These are phyloP conservation scores for Megaleporinus macrocephalus DNA, from an alignment of 2,113 vertebrate genomes.

Conservation along the genomic window DNA sequence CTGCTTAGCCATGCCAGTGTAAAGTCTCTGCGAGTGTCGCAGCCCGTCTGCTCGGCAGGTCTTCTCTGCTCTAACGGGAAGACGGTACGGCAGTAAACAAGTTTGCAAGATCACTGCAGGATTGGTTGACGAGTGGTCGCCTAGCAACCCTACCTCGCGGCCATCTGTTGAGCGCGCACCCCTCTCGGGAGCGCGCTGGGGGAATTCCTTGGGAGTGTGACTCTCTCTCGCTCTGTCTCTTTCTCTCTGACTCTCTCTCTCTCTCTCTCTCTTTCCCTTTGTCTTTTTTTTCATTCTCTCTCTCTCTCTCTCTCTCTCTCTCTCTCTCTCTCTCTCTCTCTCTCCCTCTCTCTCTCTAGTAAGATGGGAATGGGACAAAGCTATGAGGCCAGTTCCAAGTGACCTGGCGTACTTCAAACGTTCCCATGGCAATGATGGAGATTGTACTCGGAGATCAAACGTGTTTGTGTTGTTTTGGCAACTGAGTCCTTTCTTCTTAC, in stretches of 20 bases:
- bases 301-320: not conserved
- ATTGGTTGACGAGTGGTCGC: constrained; percentile 80
- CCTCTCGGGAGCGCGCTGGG: constrained; percentile 62
- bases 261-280: not conserved
- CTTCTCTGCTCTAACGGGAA: constrained; percentile 38
- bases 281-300: too few relatives aligned
- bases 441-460: constrained; percentile 47
- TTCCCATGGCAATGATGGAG: constrained; percentile 46
- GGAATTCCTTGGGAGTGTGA: constrained; percentile 70
- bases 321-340: not conserved
- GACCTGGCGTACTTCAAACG: constrained; percentile 39
- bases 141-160: constrained; percentile 76
- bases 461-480: constrained; percentile 48
- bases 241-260: not conserved
- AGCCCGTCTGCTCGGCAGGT: not conserved
- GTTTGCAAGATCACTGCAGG: constrained; percentile 42
- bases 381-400: constrained; percentile 33
- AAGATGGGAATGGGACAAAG: constrained; percentile 29
- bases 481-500: constrained; percentile 41
- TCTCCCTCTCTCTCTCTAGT: not conserved
- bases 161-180: constrained; percentile 79
- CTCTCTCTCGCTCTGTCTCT: not conserved
- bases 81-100: constrained; percentile 42
- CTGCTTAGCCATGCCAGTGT: not conserved
- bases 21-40: constrained; percentile 10